Percentiles rank a stretch among this genome's conserved stretches.
phyloP scores from a whole-genome alignment of 2,888 invertebrate species.

The Hofmannophila pseudospretella region DNA sequence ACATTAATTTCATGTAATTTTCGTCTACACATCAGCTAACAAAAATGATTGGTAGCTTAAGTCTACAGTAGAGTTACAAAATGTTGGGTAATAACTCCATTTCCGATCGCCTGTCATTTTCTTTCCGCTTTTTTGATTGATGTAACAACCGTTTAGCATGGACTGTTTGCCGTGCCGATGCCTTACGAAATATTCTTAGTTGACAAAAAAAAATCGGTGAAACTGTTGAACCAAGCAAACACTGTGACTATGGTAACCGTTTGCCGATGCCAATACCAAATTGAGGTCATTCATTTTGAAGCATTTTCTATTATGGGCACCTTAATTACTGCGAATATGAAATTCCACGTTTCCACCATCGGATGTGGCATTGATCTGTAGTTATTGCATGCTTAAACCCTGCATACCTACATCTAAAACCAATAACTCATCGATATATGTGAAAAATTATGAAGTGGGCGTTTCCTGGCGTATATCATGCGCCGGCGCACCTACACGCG shows the following conservation, averaged over 20 bases:
- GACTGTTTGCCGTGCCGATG: conserved; percentile 3
- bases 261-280: conserved; percentile 31
- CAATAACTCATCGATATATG: conserved; percentile 2
- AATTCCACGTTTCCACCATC: too few species aligned
- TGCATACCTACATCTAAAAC: conserved; percentile 5
- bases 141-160: conserved; percentile 21
- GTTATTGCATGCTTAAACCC: neutral
- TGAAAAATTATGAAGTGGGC: conserved; percentile 42
- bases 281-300: conserved; percentile 32
- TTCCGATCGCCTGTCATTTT: conserved; percentile 29
- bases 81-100: conserved; percentile 6
- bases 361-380: neutral
- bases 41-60: neutral
- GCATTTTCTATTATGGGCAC: conserved; percentile 22
- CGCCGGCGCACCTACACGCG: conserved; percentile 44
- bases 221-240: conserved; percentile 29
- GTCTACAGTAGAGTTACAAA: neutral
- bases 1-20: neutral
- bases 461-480: conserved; percentile 59
- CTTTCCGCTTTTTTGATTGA: conserved; percentile 30
- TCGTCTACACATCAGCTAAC: neutral
- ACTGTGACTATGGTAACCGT: conserved; percentile 32
- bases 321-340: conserved; percentile 13
- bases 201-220: conserved; percentile 9
- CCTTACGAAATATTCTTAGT: conserved; percentile 6